Evolutionary conservation across 2,888 invertebrate species (phyloP).

Genomic region (Polyommatus icarus): DNA sequence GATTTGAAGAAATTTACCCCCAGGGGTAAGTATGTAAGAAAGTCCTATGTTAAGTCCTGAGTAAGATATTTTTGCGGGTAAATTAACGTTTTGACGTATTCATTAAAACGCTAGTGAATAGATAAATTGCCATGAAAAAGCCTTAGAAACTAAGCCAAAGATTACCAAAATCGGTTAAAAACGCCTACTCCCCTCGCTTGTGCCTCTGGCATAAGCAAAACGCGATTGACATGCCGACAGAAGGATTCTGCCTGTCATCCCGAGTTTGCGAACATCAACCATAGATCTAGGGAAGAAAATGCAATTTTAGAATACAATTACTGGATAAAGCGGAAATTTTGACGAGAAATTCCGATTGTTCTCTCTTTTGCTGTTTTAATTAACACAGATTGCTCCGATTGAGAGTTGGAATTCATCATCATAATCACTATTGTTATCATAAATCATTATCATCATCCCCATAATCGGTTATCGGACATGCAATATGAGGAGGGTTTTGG

Average conservation of each 20-base stretch:
- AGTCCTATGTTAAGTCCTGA: no score
- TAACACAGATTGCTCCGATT: slow-evolving; percentile 4
- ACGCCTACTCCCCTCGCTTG: slow-evolving; percentile 16
- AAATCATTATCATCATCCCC: no score
- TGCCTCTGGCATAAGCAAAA: slow-evolving; percentile 54
- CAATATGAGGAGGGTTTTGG: no score
- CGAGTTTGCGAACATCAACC: slow-evolving; percentile 62
- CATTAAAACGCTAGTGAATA: no score
- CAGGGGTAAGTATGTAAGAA: no score
- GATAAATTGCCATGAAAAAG: no score
- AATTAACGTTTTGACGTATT: no score
- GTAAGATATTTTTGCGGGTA: no score
- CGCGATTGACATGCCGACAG: slow-evolving; percentile 65
- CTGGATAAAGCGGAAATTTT: slow-evolving; percentile 19
- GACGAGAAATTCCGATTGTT: slow-evolving; percentile 11
- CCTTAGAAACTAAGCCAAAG: no score
- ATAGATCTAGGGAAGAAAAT: slow-evolving; percentile 42
- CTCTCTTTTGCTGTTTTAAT: slow-evolving; percentile 15
- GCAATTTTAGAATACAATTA: slow-evolving; percentile 21
- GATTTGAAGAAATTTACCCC: no score
- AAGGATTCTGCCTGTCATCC: slow-evolving; percentile 63
- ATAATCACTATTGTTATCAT: neutral
- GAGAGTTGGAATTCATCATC: neutral
- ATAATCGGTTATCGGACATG: no score
- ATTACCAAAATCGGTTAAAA: no score